A percentile compares a stretch with the other conserved stretches of the same genome.
These are phyloP conservation scores for Diorhabda elongata DNA, from an alignment of 1,140 invertebrate genomes.

Conservation along the genomic window DNA sequence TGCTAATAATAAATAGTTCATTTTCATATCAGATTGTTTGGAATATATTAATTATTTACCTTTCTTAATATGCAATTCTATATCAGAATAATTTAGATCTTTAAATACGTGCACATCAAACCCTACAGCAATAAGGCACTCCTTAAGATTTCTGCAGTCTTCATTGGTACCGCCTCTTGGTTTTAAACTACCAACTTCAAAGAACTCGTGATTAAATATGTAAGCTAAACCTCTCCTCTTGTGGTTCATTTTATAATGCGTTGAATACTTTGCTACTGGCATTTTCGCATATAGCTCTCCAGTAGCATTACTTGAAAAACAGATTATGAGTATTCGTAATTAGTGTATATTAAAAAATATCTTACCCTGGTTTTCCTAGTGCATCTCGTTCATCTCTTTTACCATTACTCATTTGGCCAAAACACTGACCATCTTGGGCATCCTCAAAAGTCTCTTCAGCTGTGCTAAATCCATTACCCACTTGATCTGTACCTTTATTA, in stretches of 20 bases:
- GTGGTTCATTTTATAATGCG: slow-evolving; percentile 85
- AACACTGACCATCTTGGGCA: slow-evolving; percentile 31
- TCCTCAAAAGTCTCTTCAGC: slow-evolving; percentile 24
- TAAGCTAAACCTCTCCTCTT: slow-evolving; percentile 73
- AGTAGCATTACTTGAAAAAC: slow-evolving; percentile 16
- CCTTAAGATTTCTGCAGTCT: slow-evolving; percentile 48
- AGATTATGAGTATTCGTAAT: not conserved
- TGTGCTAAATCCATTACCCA: slow-evolving; percentile 16
- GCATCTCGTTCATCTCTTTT: slow-evolving; percentile 40
- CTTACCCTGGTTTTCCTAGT: slow-evolving; percentile 38
- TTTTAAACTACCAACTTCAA: slow-evolving; percentile 51
- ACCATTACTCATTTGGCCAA: slow-evolving; percentile 25
- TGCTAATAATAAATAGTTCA: no score
- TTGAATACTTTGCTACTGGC: slow-evolving; percentile 64
- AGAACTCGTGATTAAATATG: slow-evolving; percentile 87
- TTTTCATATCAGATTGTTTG: no score
- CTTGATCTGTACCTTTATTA: slow-evolving; percentile 26
- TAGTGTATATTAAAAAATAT: not conserved
- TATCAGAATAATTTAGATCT: slow-evolving; percentile 54
- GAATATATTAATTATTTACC: slow-evolving; percentile 20
- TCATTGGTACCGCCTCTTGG: slow-evolving; percentile 48
- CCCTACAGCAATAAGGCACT: slow-evolving; percentile 48
- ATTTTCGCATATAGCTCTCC: slow-evolving; percentile 50
- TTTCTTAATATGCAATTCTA: slow-evolving; percentile 49
- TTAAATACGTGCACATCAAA: slow-evolving; percentile 59